Conservation (phyloP, 1,140 invertebrate species). For the Zaprionus inermis region DNA sequence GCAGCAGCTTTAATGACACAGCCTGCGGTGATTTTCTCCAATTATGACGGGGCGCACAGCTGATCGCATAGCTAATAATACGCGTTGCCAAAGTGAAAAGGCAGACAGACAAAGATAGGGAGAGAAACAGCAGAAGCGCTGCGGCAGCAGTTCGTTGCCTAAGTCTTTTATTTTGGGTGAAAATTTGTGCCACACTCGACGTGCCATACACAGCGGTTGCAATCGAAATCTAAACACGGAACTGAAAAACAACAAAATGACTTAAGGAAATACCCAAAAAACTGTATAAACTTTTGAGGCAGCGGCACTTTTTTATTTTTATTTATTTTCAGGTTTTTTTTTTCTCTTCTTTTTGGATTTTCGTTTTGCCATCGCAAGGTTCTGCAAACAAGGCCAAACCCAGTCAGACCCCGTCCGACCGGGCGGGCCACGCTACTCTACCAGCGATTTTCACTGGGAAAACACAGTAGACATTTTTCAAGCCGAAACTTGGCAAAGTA, state of each 20-base stretch:
- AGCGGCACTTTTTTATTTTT: slow-evolving; percentile 16
- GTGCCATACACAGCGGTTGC: neutral
- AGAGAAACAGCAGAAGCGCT: neutral
- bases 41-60: slow-evolving; percentile 55
- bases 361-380: slow-evolving; percentile 13
- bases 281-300: slow-evolving; percentile 10
- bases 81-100: slow-evolving; percentile 10
- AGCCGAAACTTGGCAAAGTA: slow-evolving; percentile 11
- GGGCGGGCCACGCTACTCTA: neutral
- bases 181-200: slow-evolving; percentile 21
- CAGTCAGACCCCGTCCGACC: slow-evolving; percentile 10
- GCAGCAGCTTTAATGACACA: slow-evolving; percentile 47
- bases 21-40: slow-evolving; percentile 62
- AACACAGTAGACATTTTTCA: slow-evolving; percentile 36
- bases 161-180: slow-evolving; percentile 75
- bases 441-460: slow-evolving; percentile 27
- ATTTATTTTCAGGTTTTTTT: slow-evolving; percentile 1
- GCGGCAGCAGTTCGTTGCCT: slow-evolving; percentile 60
- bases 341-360: slow-evolving; percentile 7
- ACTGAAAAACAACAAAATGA: slow-evolving; percentile 20
- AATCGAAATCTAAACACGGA: slow-evolving; percentile 58
- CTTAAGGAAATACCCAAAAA: neutral
- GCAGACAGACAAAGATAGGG: neutral
- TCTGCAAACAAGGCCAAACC: slow-evolving; percentile 22
- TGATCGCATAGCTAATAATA: slow-evolving; percentile 30